Percentiles rank a stretch among this genome's conserved stretches.
Evolutionary conservation across 2,888 invertebrate species (phyloP).

Genomic region (Thymelicus sylvestris): DNA sequence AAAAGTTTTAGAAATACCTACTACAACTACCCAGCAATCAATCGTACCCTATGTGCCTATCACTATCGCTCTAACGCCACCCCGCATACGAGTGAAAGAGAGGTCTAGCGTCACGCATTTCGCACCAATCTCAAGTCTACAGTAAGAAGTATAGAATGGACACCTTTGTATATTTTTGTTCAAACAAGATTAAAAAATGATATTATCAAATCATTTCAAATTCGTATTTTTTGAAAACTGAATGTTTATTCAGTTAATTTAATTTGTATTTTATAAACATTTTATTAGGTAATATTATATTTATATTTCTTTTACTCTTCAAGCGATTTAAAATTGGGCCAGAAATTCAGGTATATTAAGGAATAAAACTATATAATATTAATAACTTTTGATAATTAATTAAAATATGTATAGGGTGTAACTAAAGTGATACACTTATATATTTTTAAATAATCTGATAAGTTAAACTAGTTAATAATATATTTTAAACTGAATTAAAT

Average conservation of each 20-base stretch:
- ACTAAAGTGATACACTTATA: constrained; percentile 14
- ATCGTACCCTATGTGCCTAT: constrained; percentile 64
- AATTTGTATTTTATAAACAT: constrained; percentile 32
- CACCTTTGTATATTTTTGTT: constrained; percentile 48
- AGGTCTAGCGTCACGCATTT: constrained; percentile 55
- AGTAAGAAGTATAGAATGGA: constrained; percentile 58
- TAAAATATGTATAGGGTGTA: constrained; percentile 7
- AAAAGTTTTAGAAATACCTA: constrained; percentile 84
- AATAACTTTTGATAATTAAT: constrained; percentile 8
- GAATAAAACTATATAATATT: constrained; percentile 23
- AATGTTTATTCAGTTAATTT: constrained; percentile 29
- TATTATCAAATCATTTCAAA: constrained; percentile 37
- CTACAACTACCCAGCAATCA: constrained; percentile 80
- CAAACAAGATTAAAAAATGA: constrained; percentile 30
- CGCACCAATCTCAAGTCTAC: constrained; percentile 68
- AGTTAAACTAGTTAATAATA: neutral
- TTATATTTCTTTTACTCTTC: constrained; percentile 24
- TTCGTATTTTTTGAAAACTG: constrained; percentile 31
- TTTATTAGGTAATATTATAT: constrained; percentile 9
- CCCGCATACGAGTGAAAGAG: constrained; percentile 65
- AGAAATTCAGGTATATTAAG: constrained; percentile 33
- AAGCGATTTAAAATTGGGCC: constrained; percentile 35
- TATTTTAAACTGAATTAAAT: neutral
- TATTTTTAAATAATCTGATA: constrained; percentile 1
- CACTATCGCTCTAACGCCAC: constrained; percentile 74